A percentile compares a stretch with the other conserved stretches of the same genome.
phyloP scores from a whole-genome alignment of 2,888 invertebrate genomes.

The Apodemia zela region DNA sequence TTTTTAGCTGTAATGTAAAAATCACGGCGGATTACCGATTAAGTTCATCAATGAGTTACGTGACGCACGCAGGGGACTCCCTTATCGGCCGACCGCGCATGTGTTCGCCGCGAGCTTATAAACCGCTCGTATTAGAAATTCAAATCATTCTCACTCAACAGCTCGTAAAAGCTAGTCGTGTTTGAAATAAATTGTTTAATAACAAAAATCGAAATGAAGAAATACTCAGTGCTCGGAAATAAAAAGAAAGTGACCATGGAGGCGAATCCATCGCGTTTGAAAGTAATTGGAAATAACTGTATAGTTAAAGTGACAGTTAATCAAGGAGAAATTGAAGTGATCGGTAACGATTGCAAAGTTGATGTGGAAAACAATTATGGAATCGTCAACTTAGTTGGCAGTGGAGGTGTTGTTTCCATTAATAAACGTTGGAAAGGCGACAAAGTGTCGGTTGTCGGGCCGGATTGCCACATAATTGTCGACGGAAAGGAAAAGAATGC shows the following conservation, averaged over 20 bases:
- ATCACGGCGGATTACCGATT: conserved; percentile 20
- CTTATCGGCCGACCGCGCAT: conserved; percentile 36
- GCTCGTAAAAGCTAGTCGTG: conserved; percentile 27
- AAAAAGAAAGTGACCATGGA: conserved; percentile 76
- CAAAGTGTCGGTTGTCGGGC: conserved; percentile 58
- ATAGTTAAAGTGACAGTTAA: conserved; percentile 58
- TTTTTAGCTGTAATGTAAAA: conserved; percentile 5
- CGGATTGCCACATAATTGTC: conserved; percentile 55
- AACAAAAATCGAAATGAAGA: conserved; percentile 55
- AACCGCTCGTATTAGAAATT: conserved; percentile 36
- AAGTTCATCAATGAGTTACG: conserved; percentile 35
- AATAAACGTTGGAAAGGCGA: conserved; percentile 58
- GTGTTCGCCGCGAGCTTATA: conserved; percentile 36
- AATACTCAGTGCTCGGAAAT: conserved; percentile 68
- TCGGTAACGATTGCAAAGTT: conserved; percentile 67
- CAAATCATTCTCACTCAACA: conserved; percentile 39
- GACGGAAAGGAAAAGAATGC: conserved; percentile 58
- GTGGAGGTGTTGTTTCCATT: conserved; percentile 56
- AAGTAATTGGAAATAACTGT: conserved; percentile 68
- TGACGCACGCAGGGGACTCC: conserved; percentile 46
- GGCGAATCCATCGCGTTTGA: conserved; percentile 55
- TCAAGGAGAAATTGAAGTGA: conserved; percentile 67
- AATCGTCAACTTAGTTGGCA: conserved; percentile 61
- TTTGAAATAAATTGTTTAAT: conserved; percentile 25
- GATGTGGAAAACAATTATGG: conserved; percentile 64